Conservation (phyloP, 2,113 vertebrate species). For the Aldabrachelys gigantea region DNA sequence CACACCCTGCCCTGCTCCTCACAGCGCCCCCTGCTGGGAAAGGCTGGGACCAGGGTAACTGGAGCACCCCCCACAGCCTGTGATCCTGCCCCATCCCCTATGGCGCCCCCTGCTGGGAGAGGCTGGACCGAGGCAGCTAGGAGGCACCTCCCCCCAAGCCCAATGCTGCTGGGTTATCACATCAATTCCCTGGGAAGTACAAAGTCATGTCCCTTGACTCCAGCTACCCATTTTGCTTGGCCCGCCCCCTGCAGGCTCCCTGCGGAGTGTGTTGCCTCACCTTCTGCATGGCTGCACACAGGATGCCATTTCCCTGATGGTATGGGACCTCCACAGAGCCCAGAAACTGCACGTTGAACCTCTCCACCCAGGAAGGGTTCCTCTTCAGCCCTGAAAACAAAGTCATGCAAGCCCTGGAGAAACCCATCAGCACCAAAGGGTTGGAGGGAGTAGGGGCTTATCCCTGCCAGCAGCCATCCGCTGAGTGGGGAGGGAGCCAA, state of each 20-base stretch:
- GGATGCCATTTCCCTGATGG: slow-evolving; percentile 96
- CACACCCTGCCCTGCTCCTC: too few species aligned
- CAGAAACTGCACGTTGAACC: slow-evolving; percentile 93
- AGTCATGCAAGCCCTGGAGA: not conserved
- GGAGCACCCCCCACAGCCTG: too few species aligned
- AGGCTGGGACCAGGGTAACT: too few species aligned
- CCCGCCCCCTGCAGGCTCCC: not conserved
- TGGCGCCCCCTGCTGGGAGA: not conserved
- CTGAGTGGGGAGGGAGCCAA: not conserved
- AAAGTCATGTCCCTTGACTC: fast-evolving
- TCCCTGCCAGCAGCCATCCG: not conserved
- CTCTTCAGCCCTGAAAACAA: slow-evolving; percentile 84
- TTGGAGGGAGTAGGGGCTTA: too few species aligned
- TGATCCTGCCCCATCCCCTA: too few species aligned
- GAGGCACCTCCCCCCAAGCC: not conserved
- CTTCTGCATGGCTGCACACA: slow-evolving; percentile 98
- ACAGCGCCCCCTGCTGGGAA: too few species aligned
- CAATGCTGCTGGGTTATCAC: not conserved
- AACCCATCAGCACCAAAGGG: not conserved
- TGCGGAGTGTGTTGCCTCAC: slow-evolving; percentile 59
- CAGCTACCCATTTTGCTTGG: not conserved
- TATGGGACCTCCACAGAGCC: slow-evolving; percentile 96
- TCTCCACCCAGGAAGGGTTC: slow-evolving; percentile 92
- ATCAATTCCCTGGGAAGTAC: not conserved
- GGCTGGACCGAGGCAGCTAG: fast-evolving